A percentile compares a stretch with the other conserved stretches of the same genome.
These are phyloP conservation scores for rabbit (Oryctolagus cuniculus) DNA, from an alignment of 2,113 vertebrate genomes.

Conservation along the genomic window mOryCun1.1 NC_091434.1:20883501-20884000, in stretches of 20 bases:
- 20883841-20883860: background rate
- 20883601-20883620: background rate
- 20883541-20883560: too few species aligned
- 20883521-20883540: too few species aligned
- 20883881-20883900: background rate
- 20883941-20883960: background rate
- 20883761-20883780: background rate
- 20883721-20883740: background rate
- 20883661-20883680: background rate
- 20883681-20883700: background rate
- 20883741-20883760: background rate
- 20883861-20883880: background rate
- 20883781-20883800: background rate
- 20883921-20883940: background rate
- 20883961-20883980: background rate
- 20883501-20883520: too few species aligned
- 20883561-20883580: too few species aligned
- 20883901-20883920: background rate
- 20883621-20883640: background rate
- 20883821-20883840: background rate
- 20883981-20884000: background rate
- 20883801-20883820: background rate
- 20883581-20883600: too few species aligned
- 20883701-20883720: background rate
- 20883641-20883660: background rate